phyloP scores from a whole-genome alignment of 2,888 invertebrate species.

The Tupiocoris notatus region DNA sequence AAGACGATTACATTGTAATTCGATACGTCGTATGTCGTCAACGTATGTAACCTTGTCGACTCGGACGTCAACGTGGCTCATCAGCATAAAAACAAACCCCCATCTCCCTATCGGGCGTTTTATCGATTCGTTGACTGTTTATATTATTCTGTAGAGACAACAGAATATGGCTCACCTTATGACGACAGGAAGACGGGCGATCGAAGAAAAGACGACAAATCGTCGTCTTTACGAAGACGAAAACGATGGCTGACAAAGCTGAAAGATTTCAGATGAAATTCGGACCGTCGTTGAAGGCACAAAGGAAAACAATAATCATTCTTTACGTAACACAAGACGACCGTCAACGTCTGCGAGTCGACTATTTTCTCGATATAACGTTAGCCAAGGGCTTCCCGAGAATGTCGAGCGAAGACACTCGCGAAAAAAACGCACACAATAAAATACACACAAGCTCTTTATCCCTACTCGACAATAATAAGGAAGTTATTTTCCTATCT shows the following conservation, averaged over 20 bases:
- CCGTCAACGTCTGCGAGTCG: neutral
- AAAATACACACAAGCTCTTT: slow-evolving; percentile 25
- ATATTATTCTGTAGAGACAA: no score
- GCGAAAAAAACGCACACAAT: slow-evolving; percentile 11
- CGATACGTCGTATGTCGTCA: slow-evolving; percentile 28
- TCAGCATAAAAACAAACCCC: slow-evolving; percentile 9
- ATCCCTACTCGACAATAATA: slow-evolving; percentile 44
- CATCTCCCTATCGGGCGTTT: neutral
- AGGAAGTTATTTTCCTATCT: slow-evolving; percentile 48
- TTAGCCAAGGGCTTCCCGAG: neutral
- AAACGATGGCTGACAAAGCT: neutral
- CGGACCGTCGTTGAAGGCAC: slow-evolving; percentile 29
- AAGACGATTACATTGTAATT: slow-evolving; percentile 21
- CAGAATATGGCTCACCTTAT: no score
- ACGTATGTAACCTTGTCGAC: slow-evolving; percentile 38
- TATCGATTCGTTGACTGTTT: no score
- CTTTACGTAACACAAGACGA: slow-evolving; percentile 23
- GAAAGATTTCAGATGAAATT: neutral
- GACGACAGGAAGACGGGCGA: no score
- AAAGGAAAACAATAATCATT: slow-evolving; percentile 35
- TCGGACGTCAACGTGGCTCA: slow-evolving; percentile 33
- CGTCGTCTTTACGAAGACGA: slow-evolving; percentile 1
- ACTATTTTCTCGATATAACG: neutral
- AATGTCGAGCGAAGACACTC: slow-evolving; percentile 4
- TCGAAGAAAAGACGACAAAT: no score